Conservation (phyloP, 2,888 invertebrate species). For the Caenorhabditis zanzibari region DNA sequence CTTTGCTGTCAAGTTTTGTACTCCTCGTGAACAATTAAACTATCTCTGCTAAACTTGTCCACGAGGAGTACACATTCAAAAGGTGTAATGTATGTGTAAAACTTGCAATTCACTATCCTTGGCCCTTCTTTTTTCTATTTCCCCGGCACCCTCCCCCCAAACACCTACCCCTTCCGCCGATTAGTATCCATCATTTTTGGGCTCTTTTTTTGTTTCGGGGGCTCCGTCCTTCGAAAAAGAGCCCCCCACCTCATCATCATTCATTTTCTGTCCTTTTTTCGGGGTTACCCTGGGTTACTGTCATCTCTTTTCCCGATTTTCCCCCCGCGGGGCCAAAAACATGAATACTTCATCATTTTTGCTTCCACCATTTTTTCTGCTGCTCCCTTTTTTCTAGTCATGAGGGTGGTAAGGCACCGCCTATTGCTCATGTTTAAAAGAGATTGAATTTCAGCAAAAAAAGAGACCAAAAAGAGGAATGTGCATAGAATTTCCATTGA, state of each 20-base stretch:
- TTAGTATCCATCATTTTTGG: background rate
- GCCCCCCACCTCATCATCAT: background rate
- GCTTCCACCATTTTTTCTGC: background rate
- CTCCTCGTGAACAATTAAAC: too few relatives aligned
- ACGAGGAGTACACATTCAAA: too few relatives aligned
- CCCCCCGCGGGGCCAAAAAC: background rate
- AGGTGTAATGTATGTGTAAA: background rate
- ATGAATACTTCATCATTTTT: conserved; percentile 11
- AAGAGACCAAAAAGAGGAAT: background rate
- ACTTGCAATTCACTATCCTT: too few relatives aligned
- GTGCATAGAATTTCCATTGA: conserved; percentile 53
- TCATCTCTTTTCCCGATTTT: conserved; percentile 4
- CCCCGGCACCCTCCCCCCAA: background rate
- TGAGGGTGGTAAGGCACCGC: conserved; percentile 25
- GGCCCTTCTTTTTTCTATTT: background rate
- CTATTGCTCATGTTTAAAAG: conserved; percentile 10
- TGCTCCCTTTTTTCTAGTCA: conserved; percentile 17
- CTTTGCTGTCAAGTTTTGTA: too few relatives aligned
- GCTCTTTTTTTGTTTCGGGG: background rate
- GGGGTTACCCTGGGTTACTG: too few relatives aligned
- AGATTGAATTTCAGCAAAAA: conserved; percentile 47
- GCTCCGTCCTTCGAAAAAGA: too few relatives aligned
- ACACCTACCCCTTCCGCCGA: conserved; percentile 39
- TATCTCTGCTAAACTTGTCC: too few relatives aligned
- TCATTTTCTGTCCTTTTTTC: background rate